These are phyloP conservation scores for Augochlora pura DNA, from an alignment of 1,140 invertebrate genomes.

Conservation along the genomic window DNA sequence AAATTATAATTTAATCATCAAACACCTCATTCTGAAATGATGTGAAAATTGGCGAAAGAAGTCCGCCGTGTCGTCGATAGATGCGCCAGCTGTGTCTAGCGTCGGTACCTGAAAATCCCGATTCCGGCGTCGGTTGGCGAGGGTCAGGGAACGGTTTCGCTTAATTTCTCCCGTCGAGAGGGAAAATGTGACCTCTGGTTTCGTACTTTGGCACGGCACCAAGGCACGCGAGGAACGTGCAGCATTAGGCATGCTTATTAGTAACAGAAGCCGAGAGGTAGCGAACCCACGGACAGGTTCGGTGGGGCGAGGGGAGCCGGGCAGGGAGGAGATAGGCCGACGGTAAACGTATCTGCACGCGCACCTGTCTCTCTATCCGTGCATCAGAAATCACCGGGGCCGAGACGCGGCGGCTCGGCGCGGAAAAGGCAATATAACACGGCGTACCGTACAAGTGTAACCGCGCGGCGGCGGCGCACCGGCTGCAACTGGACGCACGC, in stretches of 20 bases:
- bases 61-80: too few relatives aligned
- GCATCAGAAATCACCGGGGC: conserved; percentile 21
- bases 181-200: conserved; percentile 45
- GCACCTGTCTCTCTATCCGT: background rate
- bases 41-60: too few relatives aligned
- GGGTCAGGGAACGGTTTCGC: background rate
- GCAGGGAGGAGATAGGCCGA: background rate
- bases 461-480: background rate
- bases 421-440: conserved; percentile 20
- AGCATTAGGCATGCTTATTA: conserved; percentile 47
- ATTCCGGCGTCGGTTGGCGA: background rate
- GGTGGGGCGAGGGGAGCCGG: background rate
- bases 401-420: background rate
- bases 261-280: conserved; percentile 23
- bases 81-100: too few relatives aligned
- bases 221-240: conserved; percentile 42
- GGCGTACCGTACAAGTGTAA: conserved; percentile 12
- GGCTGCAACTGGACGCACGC: conserved; percentile 6
- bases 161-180: conserved; percentile 42
- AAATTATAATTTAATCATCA: too few relatives aligned
- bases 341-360: conserved; percentile 11
- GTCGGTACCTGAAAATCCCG: background rate
- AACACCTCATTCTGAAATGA: too few relatives aligned
- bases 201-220: conserved; percentile 36
- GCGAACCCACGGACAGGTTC: too few relatives aligned